phyloP scores from a whole-genome alignment of 2,797 vertebrate species.

The Xyrichtys novacula region DNA sequence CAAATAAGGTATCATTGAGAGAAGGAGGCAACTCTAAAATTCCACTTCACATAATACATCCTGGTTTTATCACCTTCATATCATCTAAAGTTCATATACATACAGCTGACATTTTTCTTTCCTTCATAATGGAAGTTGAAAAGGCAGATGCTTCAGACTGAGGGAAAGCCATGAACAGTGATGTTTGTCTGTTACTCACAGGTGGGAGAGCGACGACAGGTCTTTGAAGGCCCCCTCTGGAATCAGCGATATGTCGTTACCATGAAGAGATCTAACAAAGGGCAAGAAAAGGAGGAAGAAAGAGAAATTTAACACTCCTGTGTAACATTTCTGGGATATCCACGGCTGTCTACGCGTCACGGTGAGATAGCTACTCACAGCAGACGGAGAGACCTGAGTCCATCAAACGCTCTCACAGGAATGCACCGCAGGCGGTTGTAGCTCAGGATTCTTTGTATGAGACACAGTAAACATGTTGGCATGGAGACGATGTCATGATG shows the following conservation, averaged over 20 bases:
- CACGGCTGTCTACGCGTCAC: not conserved
- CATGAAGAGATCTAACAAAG: conserved; percentile 92
- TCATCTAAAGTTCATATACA: no score
- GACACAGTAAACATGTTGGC: conserved; percentile 51
- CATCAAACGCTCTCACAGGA: conserved; percentile 93
- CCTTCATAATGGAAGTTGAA: conserved; percentile 16
- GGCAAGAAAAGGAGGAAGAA: not conserved
- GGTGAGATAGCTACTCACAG: conserved; percentile 87
- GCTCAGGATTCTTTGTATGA: conserved; percentile 92
- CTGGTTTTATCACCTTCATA: not conserved
- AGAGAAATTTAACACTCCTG: not conserved
- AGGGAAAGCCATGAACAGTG: not conserved
- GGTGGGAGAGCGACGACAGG: conserved; percentile 93
- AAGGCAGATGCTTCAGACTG: conserved; percentile 14
- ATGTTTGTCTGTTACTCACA: conserved; percentile 86
- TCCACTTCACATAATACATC: not conserved
- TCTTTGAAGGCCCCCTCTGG: conserved; percentile 97
- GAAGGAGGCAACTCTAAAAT: not conserved
- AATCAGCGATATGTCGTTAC: conserved; percentile 96
- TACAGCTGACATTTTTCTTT: not conserved
- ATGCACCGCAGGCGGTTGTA: conserved; percentile 97
- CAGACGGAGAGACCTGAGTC: conserved; percentile 92
- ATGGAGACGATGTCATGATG: conserved; percentile 23
- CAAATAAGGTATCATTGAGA: not conserved
- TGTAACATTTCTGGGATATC: not conserved